Conservation (phyloP, 2,113 vertebrate species). For the Bujurquina vittata region DNA sequence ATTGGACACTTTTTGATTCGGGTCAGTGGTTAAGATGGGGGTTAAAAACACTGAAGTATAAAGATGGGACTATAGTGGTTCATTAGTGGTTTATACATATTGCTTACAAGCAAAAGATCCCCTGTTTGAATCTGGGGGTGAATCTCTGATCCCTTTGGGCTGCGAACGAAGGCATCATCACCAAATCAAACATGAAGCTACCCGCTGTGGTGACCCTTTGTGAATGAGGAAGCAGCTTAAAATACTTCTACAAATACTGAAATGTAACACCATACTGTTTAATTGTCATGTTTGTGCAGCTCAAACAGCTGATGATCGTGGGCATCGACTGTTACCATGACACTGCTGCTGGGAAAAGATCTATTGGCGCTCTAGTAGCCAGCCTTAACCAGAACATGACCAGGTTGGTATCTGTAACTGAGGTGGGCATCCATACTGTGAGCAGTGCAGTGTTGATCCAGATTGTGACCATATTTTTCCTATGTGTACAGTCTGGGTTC, state of each 20-base stretch:
- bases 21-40: too few species aligned
- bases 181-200: not conserved
- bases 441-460: not conserved
- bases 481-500: too few species aligned
- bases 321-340: conserved; percentile 98
- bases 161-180: not conserved
- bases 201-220: too few species aligned
- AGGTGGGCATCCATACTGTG: too few species aligned
- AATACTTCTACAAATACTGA: too few species aligned
- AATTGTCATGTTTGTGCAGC: conserved; percentile 68
- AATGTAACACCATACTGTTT: not conserved
- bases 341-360: conserved; percentile 83
- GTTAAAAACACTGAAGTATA: too few species aligned
- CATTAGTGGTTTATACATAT: too few species aligned
- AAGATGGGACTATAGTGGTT: too few species aligned
- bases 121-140: not conserved
- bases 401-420: conserved; percentile 75
- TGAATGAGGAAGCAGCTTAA: too few species aligned
- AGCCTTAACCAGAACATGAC: conserved; percentile 91
- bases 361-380: conserved; percentile 91
- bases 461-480: too few species aligned
- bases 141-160: too few species aligned
- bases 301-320: conserved; percentile 93
- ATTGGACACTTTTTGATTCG: too few species aligned
- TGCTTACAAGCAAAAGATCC: not conserved